Conservation (phyloP, 37 sponge, comb jelly and placozoan species). For the Bolinopsis microptera region DNA sequence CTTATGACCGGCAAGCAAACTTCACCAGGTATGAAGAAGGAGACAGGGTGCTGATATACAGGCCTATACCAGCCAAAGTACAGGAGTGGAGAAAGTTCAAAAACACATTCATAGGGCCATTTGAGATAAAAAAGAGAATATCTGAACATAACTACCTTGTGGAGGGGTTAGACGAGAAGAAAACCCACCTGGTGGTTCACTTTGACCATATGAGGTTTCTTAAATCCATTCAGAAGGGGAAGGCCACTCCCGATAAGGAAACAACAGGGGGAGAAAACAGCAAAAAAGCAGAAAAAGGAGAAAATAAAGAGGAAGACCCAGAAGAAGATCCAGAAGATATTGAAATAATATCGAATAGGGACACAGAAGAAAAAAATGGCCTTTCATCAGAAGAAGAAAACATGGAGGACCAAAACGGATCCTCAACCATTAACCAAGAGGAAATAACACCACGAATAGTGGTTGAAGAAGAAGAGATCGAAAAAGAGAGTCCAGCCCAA, state of each 20-base stretch:
- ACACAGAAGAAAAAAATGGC: neutral
- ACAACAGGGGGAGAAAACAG: too few relatives aligned
- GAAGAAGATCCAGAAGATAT: neutral
- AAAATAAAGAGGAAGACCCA: too few relatives aligned
- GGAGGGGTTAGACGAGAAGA: neutral
- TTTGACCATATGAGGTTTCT: neutral
- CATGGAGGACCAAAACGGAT: neutral
- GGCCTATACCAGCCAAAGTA: neutral
- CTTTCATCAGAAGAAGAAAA: neutral
- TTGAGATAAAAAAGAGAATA: neutral
- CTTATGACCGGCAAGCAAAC: neutral
- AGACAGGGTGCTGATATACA: slow-evolving; percentile 11
- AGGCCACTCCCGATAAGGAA: too few relatives aligned
- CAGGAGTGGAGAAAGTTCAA: neutral
- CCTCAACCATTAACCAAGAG: too few relatives aligned
- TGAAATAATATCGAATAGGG: neutral
- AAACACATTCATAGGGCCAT: neutral
- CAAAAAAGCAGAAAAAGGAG: too few relatives aligned
- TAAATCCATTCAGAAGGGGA: neutral
- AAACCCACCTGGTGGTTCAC: neutral
- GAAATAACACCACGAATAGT: too few relatives aligned
- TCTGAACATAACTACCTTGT: neutral
- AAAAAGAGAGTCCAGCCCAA: too few relatives aligned
- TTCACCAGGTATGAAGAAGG: neutral
- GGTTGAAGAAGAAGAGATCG: too few relatives aligned